These are phyloP conservation scores for Doryteuthis pealeii DNA, from an alignment of 1,140 invertebrate species.

Conservation along the genomic window DNA sequence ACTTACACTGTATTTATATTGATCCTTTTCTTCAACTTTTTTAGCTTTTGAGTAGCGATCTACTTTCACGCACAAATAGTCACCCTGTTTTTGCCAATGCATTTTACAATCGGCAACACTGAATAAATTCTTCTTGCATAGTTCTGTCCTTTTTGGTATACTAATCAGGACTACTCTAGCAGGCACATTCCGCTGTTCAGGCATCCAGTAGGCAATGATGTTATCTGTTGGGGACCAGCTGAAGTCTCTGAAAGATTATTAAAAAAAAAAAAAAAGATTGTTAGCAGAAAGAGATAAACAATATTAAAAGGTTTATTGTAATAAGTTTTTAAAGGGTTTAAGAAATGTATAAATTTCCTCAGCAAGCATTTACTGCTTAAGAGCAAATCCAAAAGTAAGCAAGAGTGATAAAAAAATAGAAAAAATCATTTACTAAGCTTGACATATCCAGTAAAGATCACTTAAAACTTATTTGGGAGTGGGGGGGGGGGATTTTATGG, in stretches of 20 bases:
- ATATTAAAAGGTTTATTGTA: too few relatives aligned
- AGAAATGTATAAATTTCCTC: too few relatives aligned
- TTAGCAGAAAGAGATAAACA: neutral
- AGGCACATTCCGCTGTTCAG: constrained; percentile 76
- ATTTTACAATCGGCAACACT: constrained; percentile 97
- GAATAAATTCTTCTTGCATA: constrained; percentile 96
- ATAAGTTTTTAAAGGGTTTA: too few relatives aligned
- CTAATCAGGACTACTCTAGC: constrained; percentile 63
- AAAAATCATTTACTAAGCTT: too few relatives aligned
- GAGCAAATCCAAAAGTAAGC: too few relatives aligned
- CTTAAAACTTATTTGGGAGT: too few relatives aligned
- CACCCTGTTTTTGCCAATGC: constrained; percentile 98
- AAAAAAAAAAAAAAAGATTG: constrained; percentile 14
- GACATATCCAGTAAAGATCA: too few relatives aligned
- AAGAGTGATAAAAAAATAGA: too few relatives aligned
- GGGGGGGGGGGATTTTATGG: too few relatives aligned
- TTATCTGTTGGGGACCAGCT: constrained; percentile 98
- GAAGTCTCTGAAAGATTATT: constrained; percentile 72
- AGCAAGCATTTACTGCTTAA: too few relatives aligned
- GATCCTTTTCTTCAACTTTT: constrained; percentile 78
- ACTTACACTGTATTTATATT: constrained; percentile 82
- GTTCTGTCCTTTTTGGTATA: constrained; percentile 78
- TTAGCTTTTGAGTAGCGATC: constrained; percentile 94
- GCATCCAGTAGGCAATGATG: constrained; percentile 96
- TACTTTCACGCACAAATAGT: constrained; percentile 97